These are phyloP conservation scores for Microplitis demolitor DNA, from an alignment of 1,140 invertebrate genomes.

Conservation along the genomic window DNA sequence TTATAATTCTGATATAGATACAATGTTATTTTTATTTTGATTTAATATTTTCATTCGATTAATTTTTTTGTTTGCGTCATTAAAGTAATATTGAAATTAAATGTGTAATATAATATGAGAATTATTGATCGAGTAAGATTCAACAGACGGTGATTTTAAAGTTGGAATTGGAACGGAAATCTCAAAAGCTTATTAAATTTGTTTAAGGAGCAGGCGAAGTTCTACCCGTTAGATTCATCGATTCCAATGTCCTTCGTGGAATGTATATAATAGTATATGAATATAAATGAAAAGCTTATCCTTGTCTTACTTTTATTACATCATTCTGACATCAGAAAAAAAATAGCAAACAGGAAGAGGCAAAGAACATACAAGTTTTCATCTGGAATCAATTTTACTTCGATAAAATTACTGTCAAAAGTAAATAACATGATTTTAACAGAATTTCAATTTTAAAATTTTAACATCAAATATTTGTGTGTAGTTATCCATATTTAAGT, in stretches of 20 bases:
- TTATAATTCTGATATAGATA: too few relatives aligned
- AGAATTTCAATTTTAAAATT: neutral
- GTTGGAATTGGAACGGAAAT: slow-evolving; percentile 55
- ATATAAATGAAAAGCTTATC: slow-evolving; percentile 10
- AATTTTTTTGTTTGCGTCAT: too few relatives aligned
- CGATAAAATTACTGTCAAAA: neutral
- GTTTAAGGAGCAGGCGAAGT: slow-evolving; percentile 48
- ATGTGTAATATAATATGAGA: neutral
- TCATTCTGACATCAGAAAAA: neutral
- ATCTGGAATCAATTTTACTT: neutral
- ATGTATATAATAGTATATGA: slow-evolving; percentile 50
- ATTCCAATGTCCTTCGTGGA: slow-evolving; percentile 27
- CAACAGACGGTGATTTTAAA: slow-evolving; percentile 29
- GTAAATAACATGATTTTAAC: neutral
- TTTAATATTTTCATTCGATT: too few relatives aligned
- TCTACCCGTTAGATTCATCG: slow-evolving; percentile 29
- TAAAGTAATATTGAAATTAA: too few relatives aligned
- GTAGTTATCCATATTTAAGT: too few relatives aligned
- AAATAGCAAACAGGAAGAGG: neutral
- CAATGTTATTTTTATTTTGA: too few relatives aligned
- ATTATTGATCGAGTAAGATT: neutral
- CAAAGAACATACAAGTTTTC: neutral
- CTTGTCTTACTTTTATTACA: slow-evolving; percentile 56
- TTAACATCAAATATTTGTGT: neutral
- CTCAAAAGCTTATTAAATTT: slow-evolving; percentile 59